phyloP scores from a whole-genome alignment of 2,888 invertebrate genomes.

The Polymixis lichenea region DNA sequence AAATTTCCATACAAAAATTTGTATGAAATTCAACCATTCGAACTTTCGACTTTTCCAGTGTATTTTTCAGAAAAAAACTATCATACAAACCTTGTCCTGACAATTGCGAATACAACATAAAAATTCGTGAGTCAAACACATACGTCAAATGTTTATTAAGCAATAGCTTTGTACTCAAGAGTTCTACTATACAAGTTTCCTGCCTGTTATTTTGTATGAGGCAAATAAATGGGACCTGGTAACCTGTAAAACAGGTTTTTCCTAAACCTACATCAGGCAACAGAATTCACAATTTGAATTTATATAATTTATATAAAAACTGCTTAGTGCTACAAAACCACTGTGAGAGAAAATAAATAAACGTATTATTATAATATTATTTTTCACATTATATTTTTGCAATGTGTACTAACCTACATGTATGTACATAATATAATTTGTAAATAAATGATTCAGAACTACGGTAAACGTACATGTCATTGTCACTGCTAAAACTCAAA shows the following conservation, averaged over 20 bases:
- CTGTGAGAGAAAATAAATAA: too few species aligned
- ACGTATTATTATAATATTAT: too few species aligned
- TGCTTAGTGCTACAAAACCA: too few species aligned
- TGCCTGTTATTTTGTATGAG: too few species aligned
- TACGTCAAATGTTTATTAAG: neutral
- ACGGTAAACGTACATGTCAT: constrained; percentile 9
- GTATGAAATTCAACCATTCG: too few species aligned
- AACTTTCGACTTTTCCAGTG: neutral
- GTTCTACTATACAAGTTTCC: neutral
- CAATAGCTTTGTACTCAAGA: neutral
- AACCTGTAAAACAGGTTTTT: too few species aligned
- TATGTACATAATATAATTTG: neutral
- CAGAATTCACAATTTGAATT: too few species aligned
- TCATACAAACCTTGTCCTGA: too few species aligned
- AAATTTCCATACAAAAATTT: neutral
- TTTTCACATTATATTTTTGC: neutral
- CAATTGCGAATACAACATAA: too few species aligned
- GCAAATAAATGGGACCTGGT: too few species aligned
- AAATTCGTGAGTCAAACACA: neutral
- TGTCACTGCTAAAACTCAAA: constrained; percentile 18
- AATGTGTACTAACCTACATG: neutral
- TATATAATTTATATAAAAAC: too few species aligned
- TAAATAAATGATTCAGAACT: neutral
- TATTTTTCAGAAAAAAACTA: neutral
- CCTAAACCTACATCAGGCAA: too few species aligned